Base-by-base conservation (phyloP, 2,888 invertebrate species). In the Abrostola tripartita region DNA sequence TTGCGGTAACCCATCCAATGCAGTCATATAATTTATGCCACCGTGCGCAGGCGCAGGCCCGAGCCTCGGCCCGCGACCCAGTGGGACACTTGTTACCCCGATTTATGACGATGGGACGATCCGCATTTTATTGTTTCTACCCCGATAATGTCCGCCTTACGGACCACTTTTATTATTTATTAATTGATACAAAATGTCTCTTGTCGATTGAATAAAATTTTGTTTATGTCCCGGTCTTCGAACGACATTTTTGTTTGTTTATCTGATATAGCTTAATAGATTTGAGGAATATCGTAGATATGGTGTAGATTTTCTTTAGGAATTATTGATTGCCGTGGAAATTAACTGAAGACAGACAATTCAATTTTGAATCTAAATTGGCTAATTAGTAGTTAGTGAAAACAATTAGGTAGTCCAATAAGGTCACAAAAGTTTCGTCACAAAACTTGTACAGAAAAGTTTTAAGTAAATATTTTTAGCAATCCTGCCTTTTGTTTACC, bases 141-240 rank as follows among this genome's bases (percentile, higher is more conserved):
- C 68, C 78, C 69, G 69, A 72, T 81, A 81, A 82, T 82, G 84
- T 71, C 79, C 79, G 60, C 74, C 74, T 69, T 61, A 71, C 60
- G 64, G 61, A 74, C 60, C 78, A 81, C 81, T 84, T 89, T 89
- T 89, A 90, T 89, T 88, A 89, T 89, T 89, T 89, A 89, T 89
- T 89, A 90, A 90, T 89, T 88, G 88, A 88, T 87, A 84, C 77
- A 75, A 81, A 84, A 83, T 76, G 75, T 76, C 76, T 74, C 72
- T 74, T 77, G 81, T 82, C 79, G 78, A 81, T 83, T 79, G 78
- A 81, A 85, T 81, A 79, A 79, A 74, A 81, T 81, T 75, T 80
- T 76, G 50, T 78, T 79, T 80, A 78, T 74, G 65, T 62, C 65
- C 59, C 76, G 35, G 52, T 67, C 68, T 62, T 58, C 62, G 61